Evolutionary conservation across 2,888 invertebrate genomes (phyloP), one percentile per base, ranked within the genome.

Genomic region (Corythucha ciliata): DNA sequence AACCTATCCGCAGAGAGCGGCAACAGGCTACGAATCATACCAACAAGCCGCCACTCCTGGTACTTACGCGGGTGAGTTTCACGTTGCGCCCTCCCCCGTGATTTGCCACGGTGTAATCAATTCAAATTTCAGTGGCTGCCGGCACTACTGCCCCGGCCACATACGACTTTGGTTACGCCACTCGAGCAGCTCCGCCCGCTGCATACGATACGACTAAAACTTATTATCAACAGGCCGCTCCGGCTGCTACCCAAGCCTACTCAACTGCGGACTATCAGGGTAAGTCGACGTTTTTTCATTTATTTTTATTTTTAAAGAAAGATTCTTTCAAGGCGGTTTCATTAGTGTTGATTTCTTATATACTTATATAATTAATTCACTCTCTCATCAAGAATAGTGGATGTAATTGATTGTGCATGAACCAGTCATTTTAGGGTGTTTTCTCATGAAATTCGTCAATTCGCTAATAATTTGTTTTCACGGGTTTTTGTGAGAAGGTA

Each of bases 131-230:
- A 53, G 67, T 65, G 45, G 65, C 65, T 33, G 66, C 66, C 45
- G 65, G 64, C 10, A 63, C 66, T 14, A 64, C 67, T 45, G 75
- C 78, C 44, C 73, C 77, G 39, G 74, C 80, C 12, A 74, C 78
- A 10, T 81, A 80, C 70, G 80, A 80, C 62, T 80, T 80, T 70
- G 58, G 79, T 42, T 81, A 81, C 70, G 49, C 41, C 2, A 78
- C 78, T 59, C 74, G 76, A 53, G 69, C 76, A 57, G 74, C 78
- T 49, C 72, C 71, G 12, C 75, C 77, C 46, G 80, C 80, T 32
- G 76, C 82, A 39, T 84, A 85, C 73, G 86, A 85, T 73, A 82
- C 87, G 12, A 81, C 83, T 63, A 85, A 88, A 70, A 81, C 85
- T 2, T 83, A 82, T 56, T 86, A 87, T 69, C 87, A 86, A 68